Base-by-base conservation (phyloP, 2,888 invertebrate species). In the Frankliniella intonsa region DNA sequence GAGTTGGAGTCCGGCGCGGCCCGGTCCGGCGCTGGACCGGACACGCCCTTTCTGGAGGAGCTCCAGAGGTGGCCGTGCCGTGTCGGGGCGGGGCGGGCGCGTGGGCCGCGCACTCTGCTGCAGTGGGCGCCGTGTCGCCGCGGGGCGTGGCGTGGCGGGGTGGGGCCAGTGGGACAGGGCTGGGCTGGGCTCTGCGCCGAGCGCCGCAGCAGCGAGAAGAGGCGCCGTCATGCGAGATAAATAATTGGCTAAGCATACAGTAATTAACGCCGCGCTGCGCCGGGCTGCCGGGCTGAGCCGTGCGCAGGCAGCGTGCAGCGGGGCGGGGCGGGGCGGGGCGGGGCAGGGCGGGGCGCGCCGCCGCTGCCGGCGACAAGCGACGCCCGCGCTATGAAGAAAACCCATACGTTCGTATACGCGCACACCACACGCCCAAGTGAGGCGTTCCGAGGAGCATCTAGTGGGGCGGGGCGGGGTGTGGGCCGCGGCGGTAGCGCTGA, bases 211-310 rank as follows among this genome's bases (percentile, higher is more conserved):
- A 38, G 38, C 38, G 38, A 38, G 38, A 38, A 38, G 38, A 38
- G 69, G 69, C 25, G 69, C 69, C 69, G 69, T 22, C 69, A 76
- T 22, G 69, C 69, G 25, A n/a, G 69, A 22, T 76, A 76, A 76
- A 76, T 76, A 76, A 76, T 76, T 76, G 69, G 69, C 69, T 76
- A 76, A 76, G 69, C 69, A 76, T 76, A 76, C 69, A 76, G 69
- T 76, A 76, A 76, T 76, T 76, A 76, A 55, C 55, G 17, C 55
- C 1, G 55, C 55, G 55, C 55, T 17, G 14, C 51, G 55, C 55
- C 19, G 55, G 51, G 51, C 55, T 55, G 55, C 55, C 19, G 55
- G 55, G 12, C 55, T 55, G 12, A 55, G n/a, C 38, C 38, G 38
- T 5, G 38, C 38, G 38, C 38, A 38, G 38, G 5, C 38, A 38